A percentile compares a stretch with the other conserved stretches of the same genome.
Evolutionary conservation across 2,797 vertebrate genomes (phyloP).

Genomic region (Peromyscus aztecus): DNA sequence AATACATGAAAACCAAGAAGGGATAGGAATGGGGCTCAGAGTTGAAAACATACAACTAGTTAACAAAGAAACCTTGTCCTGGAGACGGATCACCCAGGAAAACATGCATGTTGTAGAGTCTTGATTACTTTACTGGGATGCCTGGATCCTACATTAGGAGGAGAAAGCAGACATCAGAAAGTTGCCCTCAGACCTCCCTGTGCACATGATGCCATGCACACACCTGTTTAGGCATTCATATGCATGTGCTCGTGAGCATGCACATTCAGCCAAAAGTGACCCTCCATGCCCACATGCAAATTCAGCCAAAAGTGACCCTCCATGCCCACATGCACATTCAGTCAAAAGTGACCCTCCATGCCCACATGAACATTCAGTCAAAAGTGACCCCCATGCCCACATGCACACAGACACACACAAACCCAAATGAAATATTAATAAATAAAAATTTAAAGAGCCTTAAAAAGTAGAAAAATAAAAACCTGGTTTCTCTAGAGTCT

Average conservation of each 20-base stretch:
- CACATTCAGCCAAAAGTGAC: too few relatives aligned
- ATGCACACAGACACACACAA: not conserved
- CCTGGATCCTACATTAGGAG: not conserved
- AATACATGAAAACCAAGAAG: constrained; percentile 2
- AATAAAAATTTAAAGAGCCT: not conserved
- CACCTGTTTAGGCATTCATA: not conserved
- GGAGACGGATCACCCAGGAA: too few relatives aligned
- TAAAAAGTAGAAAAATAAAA: not conserved
- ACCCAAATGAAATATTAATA: not conserved
- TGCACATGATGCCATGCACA: too few relatives aligned
- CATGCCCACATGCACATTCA: too few relatives aligned
- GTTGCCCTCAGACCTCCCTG: not conserved
- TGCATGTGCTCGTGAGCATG: not conserved
- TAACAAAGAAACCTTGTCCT: not conserved
- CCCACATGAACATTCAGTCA: not conserved
- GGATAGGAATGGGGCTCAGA: not conserved
- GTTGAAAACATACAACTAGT: not conserved
- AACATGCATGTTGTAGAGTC: not conserved
- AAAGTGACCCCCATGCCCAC: not conserved
- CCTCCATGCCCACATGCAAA: too few relatives aligned
- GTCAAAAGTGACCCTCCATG: too few relatives aligned
- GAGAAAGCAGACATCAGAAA: not conserved
- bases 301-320: too few relatives aligned
- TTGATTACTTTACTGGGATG: not conserved
- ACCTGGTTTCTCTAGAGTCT: not conserved